phyloP scores from a whole-genome alignment of 1,140 invertebrate species.

The Orius insidiosus region DNA sequence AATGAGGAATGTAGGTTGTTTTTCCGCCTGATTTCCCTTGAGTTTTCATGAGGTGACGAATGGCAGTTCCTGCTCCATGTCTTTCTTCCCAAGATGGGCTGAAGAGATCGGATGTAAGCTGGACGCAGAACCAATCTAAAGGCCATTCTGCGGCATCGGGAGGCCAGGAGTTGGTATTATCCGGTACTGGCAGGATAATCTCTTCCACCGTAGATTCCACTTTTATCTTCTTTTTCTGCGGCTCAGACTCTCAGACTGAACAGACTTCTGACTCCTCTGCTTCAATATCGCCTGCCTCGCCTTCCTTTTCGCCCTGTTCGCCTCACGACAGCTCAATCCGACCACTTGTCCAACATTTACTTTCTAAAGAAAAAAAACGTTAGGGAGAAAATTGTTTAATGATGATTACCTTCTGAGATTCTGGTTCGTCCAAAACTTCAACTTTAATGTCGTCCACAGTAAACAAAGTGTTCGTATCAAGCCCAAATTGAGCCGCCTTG shows the following conservation, averaged over 20 bases:
- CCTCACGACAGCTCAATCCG: constrained; percentile 59
- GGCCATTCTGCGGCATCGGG: constrained; percentile 51
- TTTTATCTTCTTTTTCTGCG: constrained; percentile 48
- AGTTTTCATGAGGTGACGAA: constrained; percentile 70
- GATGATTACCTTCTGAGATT: not conserved
- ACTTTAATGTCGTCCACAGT: constrained; percentile 57
- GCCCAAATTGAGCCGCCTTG: constrained; percentile 52
- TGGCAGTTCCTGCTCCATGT: constrained; percentile 84
- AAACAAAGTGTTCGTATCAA: constrained; percentile 57
- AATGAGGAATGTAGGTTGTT: constrained; percentile 31
- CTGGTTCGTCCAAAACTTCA: not conserved
- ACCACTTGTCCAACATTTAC: constrained; percentile 21
- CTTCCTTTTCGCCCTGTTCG: constrained; percentile 69
- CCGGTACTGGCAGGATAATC: constrained; percentile 25
- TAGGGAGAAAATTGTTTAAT: not conserved
- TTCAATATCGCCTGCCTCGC: constrained; percentile 54
- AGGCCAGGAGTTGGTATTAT: constrained; percentile 30
- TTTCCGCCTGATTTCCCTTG: constrained; percentile 66
- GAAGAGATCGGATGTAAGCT: constrained; percentile 71
- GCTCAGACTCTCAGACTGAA: constrained; percentile 25
- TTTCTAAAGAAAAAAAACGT: constrained; percentile 14
- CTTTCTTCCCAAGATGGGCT: constrained; percentile 80
- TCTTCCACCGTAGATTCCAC: constrained; percentile 26
- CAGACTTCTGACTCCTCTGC: constrained; percentile 39
- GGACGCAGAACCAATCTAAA: constrained; percentile 64